Conservation (phyloP, 2,113 vertebrate species). For the Dicrurus megarhynchus region DNA sequence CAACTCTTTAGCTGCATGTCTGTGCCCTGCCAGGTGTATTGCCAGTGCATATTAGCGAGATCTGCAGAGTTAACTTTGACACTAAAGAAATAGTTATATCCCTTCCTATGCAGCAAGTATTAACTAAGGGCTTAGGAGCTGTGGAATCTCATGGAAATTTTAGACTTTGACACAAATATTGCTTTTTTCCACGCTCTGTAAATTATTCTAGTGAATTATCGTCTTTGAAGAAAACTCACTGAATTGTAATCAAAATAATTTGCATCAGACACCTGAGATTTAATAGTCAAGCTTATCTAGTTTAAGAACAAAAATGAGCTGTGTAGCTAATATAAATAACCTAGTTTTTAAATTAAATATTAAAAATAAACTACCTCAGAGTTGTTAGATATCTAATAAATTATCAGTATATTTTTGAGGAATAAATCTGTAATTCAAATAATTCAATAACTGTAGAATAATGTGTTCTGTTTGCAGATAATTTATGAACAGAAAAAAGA, state of each 20-base stretch:
- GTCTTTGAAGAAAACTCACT: neutral
- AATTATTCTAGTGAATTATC: neutral
- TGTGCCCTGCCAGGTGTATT: accelerated
- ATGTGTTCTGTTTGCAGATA: neutral
- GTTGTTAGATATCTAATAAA: neutral
- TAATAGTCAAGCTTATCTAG: neutral
- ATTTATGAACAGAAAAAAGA: slow-evolving; percentile 27
- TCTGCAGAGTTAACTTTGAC: neutral
- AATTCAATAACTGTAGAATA: slow-evolving; percentile 24
- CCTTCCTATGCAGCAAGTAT: neutral
- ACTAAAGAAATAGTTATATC: neutral
- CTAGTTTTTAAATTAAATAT: neutral
- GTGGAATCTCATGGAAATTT: neutral
- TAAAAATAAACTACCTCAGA: slow-evolving; percentile 1
- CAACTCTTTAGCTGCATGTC: accelerated
- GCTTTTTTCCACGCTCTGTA: neutral
- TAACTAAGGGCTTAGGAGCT: neutral
- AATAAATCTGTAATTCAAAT: slow-evolving; percentile 42
- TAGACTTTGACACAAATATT: neutral
- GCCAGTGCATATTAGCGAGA: neutral
- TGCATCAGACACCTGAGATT: slow-evolving; percentile 23
- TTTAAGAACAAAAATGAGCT: slow-evolving; percentile 23
- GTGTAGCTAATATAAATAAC: slow-evolving; percentile 1
- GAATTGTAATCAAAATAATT: slow-evolving; percentile 37
- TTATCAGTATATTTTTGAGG: neutral